Conservation (phyloP, 2,888 invertebrate species). For the Callosobruchus maculatus region DNA sequence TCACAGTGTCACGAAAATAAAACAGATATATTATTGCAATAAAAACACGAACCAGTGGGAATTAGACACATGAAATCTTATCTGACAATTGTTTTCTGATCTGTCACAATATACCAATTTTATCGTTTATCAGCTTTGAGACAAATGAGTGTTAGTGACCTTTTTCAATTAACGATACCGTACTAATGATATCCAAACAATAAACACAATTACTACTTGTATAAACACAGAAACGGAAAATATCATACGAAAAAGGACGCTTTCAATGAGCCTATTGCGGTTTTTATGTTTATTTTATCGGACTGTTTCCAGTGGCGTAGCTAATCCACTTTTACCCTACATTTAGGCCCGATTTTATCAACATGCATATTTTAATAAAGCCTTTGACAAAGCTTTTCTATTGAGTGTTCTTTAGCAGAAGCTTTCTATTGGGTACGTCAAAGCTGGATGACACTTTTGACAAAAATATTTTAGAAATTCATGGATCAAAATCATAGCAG, state of each 20-base stretch:
- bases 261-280: neutral
- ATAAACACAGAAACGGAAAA: neutral
- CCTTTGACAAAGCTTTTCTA: too few species aligned
- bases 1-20: too few species aligned
- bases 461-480: too few species aligned
- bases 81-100: neutral
- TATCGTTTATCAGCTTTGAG: neutral
- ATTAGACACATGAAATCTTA: neutral
- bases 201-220: neutral
- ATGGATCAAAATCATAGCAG: too few species aligned
- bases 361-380: too few species aligned
- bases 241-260: neutral
- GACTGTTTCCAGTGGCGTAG: neutral
- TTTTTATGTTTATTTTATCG: neutral
- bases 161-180: neutral
- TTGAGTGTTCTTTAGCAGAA: too few species aligned
- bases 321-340: too few species aligned
- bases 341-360: too few species aligned
- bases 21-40: too few species aligned
- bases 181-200: neutral
- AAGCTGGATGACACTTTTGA: too few species aligned
- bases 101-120: neutral
- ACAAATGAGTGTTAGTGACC: neutral
- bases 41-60: too few species aligned
- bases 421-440: too few species aligned